A percentile compares a stretch with the other conserved stretches of the same genome.
phyloP scores from a whole-genome alignment of 2,113 vertebrate genomes.

The Lepus americanus region DNA sequence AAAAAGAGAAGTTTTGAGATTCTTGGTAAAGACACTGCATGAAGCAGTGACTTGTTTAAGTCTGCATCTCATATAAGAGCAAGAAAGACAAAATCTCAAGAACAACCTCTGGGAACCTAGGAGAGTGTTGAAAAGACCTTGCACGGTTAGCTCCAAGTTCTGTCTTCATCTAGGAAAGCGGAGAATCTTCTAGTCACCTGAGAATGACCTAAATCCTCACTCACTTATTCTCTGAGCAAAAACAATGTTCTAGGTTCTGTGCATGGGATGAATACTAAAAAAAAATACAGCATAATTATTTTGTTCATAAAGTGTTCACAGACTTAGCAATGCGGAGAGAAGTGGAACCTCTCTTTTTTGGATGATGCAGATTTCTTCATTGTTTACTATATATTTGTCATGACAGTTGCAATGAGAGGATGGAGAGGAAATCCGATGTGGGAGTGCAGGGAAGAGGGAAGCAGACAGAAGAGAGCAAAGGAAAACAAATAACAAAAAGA shows the following conservation, averaged over 20 bases:
- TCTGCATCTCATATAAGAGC: not conserved
- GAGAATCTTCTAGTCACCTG: not conserved
- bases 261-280: not conserved
- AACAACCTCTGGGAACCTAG: not conserved
- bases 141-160: not conserved
- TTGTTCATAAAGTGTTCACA: not conserved
- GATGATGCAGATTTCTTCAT: not conserved
- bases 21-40: not conserved
- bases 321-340: not conserved
- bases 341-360: not conserved
- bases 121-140: not conserved
- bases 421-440: not conserved
- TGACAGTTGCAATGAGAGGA: not conserved
- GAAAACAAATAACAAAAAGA: not conserved
- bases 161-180: not conserved
- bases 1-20: conserved; percentile 73
- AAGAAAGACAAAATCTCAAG: not conserved
- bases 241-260: not conserved
- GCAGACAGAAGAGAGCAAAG: not conserved
- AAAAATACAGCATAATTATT: not conserved
- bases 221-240: not conserved
- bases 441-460: too few relatives aligned
- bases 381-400: not conserved
- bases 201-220: not conserved
- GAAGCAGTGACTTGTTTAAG: not conserved